Conservation (phyloP, 2,797 vertebrate species). For the Hoplostethus mediterraneus region DNA sequence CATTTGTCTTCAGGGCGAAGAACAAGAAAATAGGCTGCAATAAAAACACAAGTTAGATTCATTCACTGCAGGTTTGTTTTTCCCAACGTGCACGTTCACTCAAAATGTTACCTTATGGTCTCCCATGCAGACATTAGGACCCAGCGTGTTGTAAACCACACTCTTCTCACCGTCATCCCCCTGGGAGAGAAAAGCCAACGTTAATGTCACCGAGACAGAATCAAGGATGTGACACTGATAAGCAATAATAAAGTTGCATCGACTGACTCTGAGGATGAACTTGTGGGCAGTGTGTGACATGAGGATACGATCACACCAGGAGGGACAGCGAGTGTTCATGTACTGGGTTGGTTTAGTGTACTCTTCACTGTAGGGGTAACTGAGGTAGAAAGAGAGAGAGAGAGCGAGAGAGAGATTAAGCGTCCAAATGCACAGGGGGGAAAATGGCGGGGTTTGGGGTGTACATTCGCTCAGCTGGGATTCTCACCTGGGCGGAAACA, state of each 20-base stretch:
- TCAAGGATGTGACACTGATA: not conserved
- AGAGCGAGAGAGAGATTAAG: not conserved
- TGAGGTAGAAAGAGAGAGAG: constrained; percentile 47
- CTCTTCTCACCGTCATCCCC: constrained; percentile 60
- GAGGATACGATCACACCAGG: constrained; percentile 90
- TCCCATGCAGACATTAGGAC: constrained; percentile 88
- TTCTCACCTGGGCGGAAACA: constrained; percentile 87
- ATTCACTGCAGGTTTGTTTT: not conserved
- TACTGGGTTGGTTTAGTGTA: constrained; percentile 86
- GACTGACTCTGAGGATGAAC: constrained; percentile 79
- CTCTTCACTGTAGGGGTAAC: constrained; percentile 90
- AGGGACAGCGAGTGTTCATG: constrained; percentile 89
- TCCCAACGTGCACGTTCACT: not conserved
- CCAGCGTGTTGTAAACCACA: constrained; percentile 84
- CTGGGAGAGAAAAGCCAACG: constrained; percentile 65
- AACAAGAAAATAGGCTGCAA: constrained; percentile 85
- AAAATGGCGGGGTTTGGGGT: not conserved
- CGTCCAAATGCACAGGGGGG: not conserved
- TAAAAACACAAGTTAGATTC: constrained; percentile 19
- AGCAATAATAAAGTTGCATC: not conserved
- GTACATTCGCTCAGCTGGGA: not conserved
- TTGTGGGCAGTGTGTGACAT: constrained; percentile 82
- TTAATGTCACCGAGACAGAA: not conserved
- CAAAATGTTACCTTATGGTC: constrained; percentile 86
- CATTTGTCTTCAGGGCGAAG: constrained; percentile 82